Percentiles rank a stretch among this genome's conserved stretches.
Evolutionary conservation across 2,888 invertebrate species (phyloP).

Genomic region (Spatulosminthurus flaviceps): DNA sequence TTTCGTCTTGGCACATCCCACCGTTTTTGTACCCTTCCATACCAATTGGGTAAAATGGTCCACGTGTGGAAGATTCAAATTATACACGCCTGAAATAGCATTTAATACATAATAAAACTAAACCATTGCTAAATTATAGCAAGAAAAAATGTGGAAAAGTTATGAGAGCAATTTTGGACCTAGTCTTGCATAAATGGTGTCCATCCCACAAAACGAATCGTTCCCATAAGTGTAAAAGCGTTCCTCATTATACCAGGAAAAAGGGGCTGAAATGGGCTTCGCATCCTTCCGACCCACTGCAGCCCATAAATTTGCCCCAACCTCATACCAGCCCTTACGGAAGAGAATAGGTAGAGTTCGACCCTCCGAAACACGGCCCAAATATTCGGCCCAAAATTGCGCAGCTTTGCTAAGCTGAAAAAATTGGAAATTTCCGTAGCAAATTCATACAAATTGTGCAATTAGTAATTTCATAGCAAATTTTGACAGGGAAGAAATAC

Average conservation of each 20-base stretch:
- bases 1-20: slow-evolving; percentile 32
- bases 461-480: too few species aligned
- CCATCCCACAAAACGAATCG: slow-evolving; percentile 22
- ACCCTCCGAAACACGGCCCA: slow-evolving; percentile 69
- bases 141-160: too few species aligned
- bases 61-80: too few species aligned
- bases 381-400: slow-evolving; percentile 77
- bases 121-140: too few species aligned
- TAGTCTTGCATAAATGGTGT: not conserved
- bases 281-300: slow-evolving; percentile 25
- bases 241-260: slow-evolving; percentile 39
- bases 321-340: slow-evolving; percentile 23
- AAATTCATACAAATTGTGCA: too few species aligned
- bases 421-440: too few species aligned
- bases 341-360: slow-evolving; percentile 28
- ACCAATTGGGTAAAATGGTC: slow-evolving; percentile 38
- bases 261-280: slow-evolving; percentile 8
- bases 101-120: too few species aligned
- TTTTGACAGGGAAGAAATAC: too few species aligned
- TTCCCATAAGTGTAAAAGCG: slow-evolving; percentile 36
- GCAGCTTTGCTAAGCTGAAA: slow-evolving; percentile 72
- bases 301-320: slow-evolving; percentile 34
- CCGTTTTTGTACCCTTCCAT: not conserved
- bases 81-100: too few species aligned
- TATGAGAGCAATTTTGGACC: too few species aligned